Base-by-base conservation (phyloP, 1,140 invertebrate genomes). In the Thalassaphorura encarpata region DNA sequence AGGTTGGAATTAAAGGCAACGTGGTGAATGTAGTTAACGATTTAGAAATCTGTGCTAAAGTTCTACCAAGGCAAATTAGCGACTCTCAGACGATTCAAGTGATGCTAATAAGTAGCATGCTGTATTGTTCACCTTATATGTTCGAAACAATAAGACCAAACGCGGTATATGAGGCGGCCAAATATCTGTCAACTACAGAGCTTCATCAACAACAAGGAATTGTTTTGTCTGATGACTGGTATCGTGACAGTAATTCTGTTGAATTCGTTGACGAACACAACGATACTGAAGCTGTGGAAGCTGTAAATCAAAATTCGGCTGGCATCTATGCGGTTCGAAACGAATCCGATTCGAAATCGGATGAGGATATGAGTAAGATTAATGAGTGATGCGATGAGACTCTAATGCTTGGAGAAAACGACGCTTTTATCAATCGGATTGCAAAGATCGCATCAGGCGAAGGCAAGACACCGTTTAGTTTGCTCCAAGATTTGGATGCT, bases 1-100 rank as follows among this genome's bases (percentile, higher is more conserved):
- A 62, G 26, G 52, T 29, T 15, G 24, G 16, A 23, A 18, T 62
- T n/a, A 5, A 39, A 1, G 61, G 61, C 19, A 62, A 62, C 29
- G 53, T 62, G 6, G 50, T 60, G 23, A 61, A 61, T 36, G 36
- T 61, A 2, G 50, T 46, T 26, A 58, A 61, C 28, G 55, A 58
- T 19, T 26, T 61, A 21, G 51, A 58, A n/a, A 19, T 42, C 2
- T 52, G 47, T 45, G 51, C 50, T 18, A 13, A 39, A 42, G 42
- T 43, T 6, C 28, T 62, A 3, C 61, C 61, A 36, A 46, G 61
- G 11, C 45, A 26, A 27, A 56, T 62, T 45, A 18, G 50, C 5
- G 57, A 62, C 18, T 54, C 57, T 2, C 40, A 47, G 0, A 60
- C 57, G 1, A 29, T 62, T 41, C 60, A 59, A 42, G 48, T 62